Base-by-base conservation (phyloP, 2,797 vertebrate species). In the Fratercula arctica region DNA sequence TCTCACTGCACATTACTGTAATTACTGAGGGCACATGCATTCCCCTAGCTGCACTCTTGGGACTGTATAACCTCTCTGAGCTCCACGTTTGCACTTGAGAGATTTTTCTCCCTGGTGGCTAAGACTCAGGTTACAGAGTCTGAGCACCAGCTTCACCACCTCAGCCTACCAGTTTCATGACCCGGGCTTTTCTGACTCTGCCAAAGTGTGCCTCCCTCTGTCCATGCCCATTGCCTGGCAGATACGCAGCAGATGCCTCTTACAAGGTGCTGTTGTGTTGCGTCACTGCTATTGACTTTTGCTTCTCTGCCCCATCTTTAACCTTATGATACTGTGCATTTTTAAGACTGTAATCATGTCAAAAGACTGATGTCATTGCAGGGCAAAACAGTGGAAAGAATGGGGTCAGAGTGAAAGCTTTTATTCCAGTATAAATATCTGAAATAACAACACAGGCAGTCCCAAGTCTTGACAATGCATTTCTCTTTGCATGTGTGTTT, bases 371-470 rank as follows among this genome's bases (percentile, higher is more conserved):
- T 91, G 83, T 79, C 18, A 87, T 76, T 76, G 33, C 23, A 70
- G 80, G 39, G 67, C 43, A 74, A 95, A 94, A 50, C 83, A 88
- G 41, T 78, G 79, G 89, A 85, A 96, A 93, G 51, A 88, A 46
- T 14, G 12, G 54, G 43, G 50, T 91, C 79, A 75, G n/a, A 69
- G 18, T 66, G 21, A 72, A 90, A 80, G n/a, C 54, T 92, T 89
- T 95, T 93, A 79, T 90, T 95, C 61, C 33, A 66, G 46, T 90
- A 91, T 91, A 95, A 97, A 89, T 92, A 93, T 61, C 83, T 92
- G 83, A 94, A 95, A 87, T 74, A 95, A 79, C 43, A 85, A 76
- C 51, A 89, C 18, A 60, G 63, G 13, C 51, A 37, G 35, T 85
- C 67, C 28, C 20, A 67, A 88, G 43, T 45, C 60, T 70, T 80